Evolutionary conservation across 2,797 vertebrate species (phyloP).

Genomic region (Eupleurogrammus muticus): DNA sequence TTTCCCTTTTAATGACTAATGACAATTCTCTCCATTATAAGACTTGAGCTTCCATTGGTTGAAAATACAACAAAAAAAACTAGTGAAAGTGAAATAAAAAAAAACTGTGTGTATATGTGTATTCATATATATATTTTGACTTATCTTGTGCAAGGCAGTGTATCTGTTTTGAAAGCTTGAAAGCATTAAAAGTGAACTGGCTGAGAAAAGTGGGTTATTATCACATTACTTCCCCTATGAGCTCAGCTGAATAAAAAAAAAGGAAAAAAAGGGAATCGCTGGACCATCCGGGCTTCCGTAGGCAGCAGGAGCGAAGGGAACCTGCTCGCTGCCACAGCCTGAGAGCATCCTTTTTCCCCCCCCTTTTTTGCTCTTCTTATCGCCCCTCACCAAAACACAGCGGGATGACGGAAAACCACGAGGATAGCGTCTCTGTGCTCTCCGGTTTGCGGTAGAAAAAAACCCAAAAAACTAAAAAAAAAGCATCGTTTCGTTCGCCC

Average conservation of each 20-base stretch:
- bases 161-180: neutral
- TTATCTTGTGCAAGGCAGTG: neutral
- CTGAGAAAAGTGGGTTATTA: constrained; percentile 7
- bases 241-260: neutral
- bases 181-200: too few relatives aligned
- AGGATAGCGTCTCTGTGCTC: constrained; percentile 22
- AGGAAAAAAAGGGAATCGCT: constrained; percentile 34
- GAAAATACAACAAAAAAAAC: neutral
- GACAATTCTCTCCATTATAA: neutral
- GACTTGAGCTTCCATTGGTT: neutral
- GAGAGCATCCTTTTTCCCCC: constrained; percentile 67
- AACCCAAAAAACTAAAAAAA: too few relatives aligned
- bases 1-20: neutral
- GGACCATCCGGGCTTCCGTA: constrained; percentile 81
- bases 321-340: constrained; percentile 71
- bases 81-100: neutral
- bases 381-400: constrained; percentile 63
- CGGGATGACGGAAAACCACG: constrained; percentile 55
- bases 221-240: neutral
- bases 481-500: constrained; percentile 34
- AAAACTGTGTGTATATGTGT: neutral
- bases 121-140: neutral
- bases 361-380: constrained; percentile 48
- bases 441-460: constrained; percentile 30
- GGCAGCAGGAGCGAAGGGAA: constrained; percentile 72